A percentile compares a stretch with the other conserved stretches of the same genome.
phyloP scores from a whole-genome alignment of 1,140 invertebrate genomes.

The Rhagoletis pomonella region DNA sequence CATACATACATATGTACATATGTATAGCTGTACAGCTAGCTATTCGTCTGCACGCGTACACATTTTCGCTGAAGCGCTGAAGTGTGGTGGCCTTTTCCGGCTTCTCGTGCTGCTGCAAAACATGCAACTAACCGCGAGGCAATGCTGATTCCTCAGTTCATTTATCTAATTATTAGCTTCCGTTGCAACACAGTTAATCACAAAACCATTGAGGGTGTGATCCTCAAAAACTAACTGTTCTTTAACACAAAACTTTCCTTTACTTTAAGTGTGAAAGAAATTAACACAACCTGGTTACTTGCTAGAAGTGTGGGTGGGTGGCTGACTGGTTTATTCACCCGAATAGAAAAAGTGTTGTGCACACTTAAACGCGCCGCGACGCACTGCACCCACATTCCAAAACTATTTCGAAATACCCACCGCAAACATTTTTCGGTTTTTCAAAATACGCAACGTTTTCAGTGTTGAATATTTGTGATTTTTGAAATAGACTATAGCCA shows the following conservation, averaged over 20 bases:
- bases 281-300: conserved; percentile 5
- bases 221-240: background rate
- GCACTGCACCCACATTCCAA: conserved; percentile 74
- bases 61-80: too few relatives aligned
- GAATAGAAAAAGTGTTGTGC: conserved; percentile 46
- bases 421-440: conserved; percentile 48
- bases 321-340: background rate
- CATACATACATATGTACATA: too few relatives aligned
- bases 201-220: too few relatives aligned
- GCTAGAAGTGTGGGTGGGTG: conserved; percentile 9
- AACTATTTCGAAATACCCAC: conserved; percentile 56
- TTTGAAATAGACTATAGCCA: background rate
- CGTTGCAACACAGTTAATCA: background rate
- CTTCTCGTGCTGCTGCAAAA: background rate
- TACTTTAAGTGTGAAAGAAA: too few relatives aligned
- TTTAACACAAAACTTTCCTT: background rate
- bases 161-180: background rate
- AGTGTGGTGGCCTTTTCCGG: conserved; percentile 35
- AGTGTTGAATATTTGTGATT: conserved; percentile 17
- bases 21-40: too few relatives aligned
- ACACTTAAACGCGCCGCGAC: conserved; percentile 71
- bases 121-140: background rate
- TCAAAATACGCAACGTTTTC: conserved; percentile 48
- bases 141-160: background rate
- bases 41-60: background rate